Percentiles rank a stretch among this genome's conserved stretches.
Conservation (phyloP, 1,140 invertebrate genomes). For the Homarus americanus region DNA sequence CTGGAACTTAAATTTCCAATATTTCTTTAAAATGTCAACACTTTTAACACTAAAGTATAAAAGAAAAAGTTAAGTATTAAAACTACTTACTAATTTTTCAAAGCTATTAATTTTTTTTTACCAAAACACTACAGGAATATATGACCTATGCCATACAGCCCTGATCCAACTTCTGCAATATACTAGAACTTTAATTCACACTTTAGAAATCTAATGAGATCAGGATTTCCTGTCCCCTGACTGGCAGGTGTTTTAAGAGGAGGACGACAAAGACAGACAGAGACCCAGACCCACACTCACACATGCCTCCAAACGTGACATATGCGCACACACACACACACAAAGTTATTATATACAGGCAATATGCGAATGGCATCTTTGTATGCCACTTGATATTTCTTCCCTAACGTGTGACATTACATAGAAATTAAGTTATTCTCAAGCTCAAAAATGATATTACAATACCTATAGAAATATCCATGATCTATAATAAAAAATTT, state of each 20-base stretch:
- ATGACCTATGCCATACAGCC: not conserved
- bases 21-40: not conserved
- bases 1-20: not conserved
- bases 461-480: constrained; percentile 47
- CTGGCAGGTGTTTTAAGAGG: constrained; percentile 53
- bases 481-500: constrained; percentile 31
- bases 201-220: constrained; percentile 69
- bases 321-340: constrained; percentile 36
- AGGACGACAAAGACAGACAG: constrained; percentile 49
- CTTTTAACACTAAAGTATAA: not conserved
- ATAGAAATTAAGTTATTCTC: not conserved
- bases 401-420: constrained; percentile 3
- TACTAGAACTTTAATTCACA: not conserved
- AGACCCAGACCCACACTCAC: not conserved
- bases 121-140: not conserved
- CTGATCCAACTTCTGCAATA: not conserved
- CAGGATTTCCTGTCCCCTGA: constrained; percentile 63
- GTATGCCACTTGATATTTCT: not conserved
- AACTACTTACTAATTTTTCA: not conserved
- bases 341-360: constrained; percentile 29
- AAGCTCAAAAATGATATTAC: constrained; percentile 56
- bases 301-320: not conserved
- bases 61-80: not conserved
- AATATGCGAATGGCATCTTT: not conserved
- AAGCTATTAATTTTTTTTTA: no score